Evolutionary conservation across 2,797 vertebrate genomes (phyloP).

Genomic region (Telmatherina bonti): DNA sequence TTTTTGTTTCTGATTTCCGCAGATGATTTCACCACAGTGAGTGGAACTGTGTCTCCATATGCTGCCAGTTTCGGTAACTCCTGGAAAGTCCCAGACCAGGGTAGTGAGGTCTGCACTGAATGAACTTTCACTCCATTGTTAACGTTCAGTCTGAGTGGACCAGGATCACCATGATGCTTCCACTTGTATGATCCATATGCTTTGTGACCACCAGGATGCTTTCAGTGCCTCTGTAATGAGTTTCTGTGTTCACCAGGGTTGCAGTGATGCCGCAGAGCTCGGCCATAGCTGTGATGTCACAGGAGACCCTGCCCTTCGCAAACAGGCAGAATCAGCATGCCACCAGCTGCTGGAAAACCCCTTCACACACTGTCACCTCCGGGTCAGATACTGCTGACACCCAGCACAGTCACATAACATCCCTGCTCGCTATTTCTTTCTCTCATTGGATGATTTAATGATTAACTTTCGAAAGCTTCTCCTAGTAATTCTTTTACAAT

Average conservation of each 20-base stretch:
- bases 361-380: conserved; percentile 86
- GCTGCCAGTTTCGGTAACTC: conserved; percentile 90
- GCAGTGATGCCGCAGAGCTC: conserved; percentile 84
- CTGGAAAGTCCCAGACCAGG: conserved; percentile 85
- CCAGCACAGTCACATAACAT: not conserved
- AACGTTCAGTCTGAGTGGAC: not conserved
- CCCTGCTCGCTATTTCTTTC: not conserved
- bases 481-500: too few relatives aligned
- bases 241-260: conserved; percentile 62
- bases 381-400: conserved; percentile 76
- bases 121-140: not conserved
- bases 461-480: too few relatives aligned
- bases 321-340: conserved; percentile 81
- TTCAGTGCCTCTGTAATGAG: not conserved
- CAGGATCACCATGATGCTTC: not conserved
- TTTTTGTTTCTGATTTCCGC: not conserved
- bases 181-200: too few relatives aligned
- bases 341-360: conserved; percentile 80
- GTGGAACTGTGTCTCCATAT: conserved; percentile 73
- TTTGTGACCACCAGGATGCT: not conserved
- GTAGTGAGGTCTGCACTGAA: conserved; percentile 75
- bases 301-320: conserved; percentile 34
- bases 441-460: not conserved
- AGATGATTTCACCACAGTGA: conserved; percentile 88
- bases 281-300: conserved; percentile 78